Evolutionary conservation across 2,888 invertebrate species (phyloP).

Genomic region (Cryptus viduatorius): DNA sequence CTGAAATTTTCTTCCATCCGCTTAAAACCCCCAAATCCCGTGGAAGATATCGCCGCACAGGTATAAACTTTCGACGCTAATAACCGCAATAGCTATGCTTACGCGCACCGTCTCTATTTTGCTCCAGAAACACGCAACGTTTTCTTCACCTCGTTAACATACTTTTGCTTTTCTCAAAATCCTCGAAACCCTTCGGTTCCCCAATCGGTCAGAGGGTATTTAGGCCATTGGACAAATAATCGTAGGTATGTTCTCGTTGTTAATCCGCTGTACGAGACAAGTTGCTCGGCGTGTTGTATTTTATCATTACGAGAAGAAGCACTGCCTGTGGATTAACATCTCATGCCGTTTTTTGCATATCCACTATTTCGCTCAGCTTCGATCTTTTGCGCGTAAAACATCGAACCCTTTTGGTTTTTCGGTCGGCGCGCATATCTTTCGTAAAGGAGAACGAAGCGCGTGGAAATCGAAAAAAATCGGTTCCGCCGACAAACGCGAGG

Average conservation of each 20-base stretch:
- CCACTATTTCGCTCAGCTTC: not conserved
- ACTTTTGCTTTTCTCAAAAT: slow-evolving; percentile 41
- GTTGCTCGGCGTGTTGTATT: slow-evolving; percentile 11
- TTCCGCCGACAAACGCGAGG: too few relatives aligned
- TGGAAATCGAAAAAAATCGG: too few relatives aligned
- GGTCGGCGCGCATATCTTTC: too few relatives aligned
- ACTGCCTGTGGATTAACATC: not conserved
- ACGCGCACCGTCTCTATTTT: slow-evolving; percentile 14
- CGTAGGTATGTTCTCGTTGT: slow-evolving; percentile 29
- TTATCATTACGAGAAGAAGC: not conserved
- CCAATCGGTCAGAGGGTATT: slow-evolving; percentile 11
- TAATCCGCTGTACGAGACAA: slow-evolving; percentile 50
- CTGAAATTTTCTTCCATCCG: slow-evolving; percentile 59
- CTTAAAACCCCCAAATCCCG: slow-evolving; percentile 43
- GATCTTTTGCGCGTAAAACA: not conserved
- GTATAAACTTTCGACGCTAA: slow-evolving; percentile 20
- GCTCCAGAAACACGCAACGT: slow-evolving; percentile 60
- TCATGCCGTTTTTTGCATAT: slow-evolving; percentile 4
- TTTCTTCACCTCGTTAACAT: slow-evolving; percentile 42
- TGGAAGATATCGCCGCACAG: slow-evolving; percentile 27
- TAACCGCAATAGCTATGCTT: not conserved
- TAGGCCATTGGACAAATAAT: slow-evolving; percentile 19
- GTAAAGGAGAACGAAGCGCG: too few relatives aligned
- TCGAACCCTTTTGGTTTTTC: too few relatives aligned
- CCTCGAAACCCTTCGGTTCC: slow-evolving; percentile 54